These are phyloP conservation scores for Rhingia rostrata DNA, from an alignment of 2,888 invertebrate species.

Conservation along the genomic window DNA sequence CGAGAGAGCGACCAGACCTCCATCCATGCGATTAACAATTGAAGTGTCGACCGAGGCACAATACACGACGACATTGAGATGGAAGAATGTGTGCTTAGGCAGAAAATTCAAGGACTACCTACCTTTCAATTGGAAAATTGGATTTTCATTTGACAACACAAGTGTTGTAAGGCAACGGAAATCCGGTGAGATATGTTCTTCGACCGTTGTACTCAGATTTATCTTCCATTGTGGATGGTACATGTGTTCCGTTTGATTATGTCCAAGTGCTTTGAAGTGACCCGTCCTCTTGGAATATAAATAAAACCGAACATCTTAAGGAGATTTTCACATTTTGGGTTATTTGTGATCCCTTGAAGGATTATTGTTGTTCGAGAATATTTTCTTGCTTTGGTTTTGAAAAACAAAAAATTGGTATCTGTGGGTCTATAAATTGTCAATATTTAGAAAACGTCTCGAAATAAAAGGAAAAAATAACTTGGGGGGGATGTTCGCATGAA, in stretches of 20 bases:
- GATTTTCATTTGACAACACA: slow-evolving; percentile 65
- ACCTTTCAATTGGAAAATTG: slow-evolving; percentile 71
- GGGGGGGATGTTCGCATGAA: no score
- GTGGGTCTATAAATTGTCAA: no score
- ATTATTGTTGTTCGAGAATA: no score
- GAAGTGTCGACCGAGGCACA: slow-evolving; percentile 44
- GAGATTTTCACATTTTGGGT: background rate
- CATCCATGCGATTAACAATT: slow-evolving; percentile 65
- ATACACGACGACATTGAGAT: background rate
- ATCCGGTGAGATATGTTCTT: slow-evolving; percentile 2
- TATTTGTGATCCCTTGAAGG: no score
- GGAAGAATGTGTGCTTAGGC: slow-evolving; percentile 57
- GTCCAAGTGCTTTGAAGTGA: slow-evolving; percentile 22
- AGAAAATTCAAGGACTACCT: slow-evolving; percentile 63
- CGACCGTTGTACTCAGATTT: background rate
- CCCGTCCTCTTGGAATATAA: slow-evolving; percentile 9
- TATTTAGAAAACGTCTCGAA: no score
- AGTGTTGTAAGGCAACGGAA: slow-evolving; percentile 39
- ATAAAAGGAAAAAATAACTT: no score
- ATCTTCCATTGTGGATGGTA: slow-evolving; percentile 18
- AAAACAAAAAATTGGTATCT: no score
- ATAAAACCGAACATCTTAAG: slow-evolving; percentile 7
- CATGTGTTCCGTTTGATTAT: slow-evolving; percentile 26
- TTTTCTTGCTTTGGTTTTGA: background rate
- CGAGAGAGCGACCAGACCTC: background rate